Base-by-base conservation (phyloP, 2,113 vertebrate genomes). In the human region DNA sequence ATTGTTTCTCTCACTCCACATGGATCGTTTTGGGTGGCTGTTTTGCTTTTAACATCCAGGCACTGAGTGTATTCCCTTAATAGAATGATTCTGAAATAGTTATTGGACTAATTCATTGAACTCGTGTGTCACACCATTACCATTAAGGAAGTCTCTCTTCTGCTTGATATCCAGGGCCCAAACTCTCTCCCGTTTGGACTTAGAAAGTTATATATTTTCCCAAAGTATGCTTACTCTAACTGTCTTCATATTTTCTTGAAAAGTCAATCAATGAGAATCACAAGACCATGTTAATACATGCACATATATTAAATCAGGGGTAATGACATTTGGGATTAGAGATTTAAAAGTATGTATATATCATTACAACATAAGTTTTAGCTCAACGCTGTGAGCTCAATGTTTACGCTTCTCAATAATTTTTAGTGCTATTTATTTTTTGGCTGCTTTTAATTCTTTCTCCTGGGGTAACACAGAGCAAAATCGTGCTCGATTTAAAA, bases 1-100 rank as follows among this genome's bases (percentile, higher is more conserved):
- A 80, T 32, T 14, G 2, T 5, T 38, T 40, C 3, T 32, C 5
- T 7, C n/a, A 32, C 25, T 80, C 45, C 13, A 2, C 2, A 0
- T 6, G 6, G 18, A 80, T 68, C 7, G 52, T 50, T n/a, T 4
- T 32, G 30, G 14, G 5, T 61, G 35, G 40, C 8, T 78, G 30
- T 48, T 40, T 55, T 78, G 72, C 72, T 55, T 32, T 55, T 38
- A 73, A 32, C 3, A 22, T 57, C 85, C 16, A 43, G 40, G 14
- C 38, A 43, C 23, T 66, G 43, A 18, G 22, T 68, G 13, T 27
- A 50, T 30, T 30, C 14, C 20, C 64, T 79, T 50, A 30, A 75
- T 30, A 18, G n/a, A 80, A 40, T 32, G 10, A 32, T 25, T 64
- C 55, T 52, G 50, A 52, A 68, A 68, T 23, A 3, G 25, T 66